Percentiles rank a stretch among this genome's conserved stretches.
Evolutionary conservation across 1,140 invertebrate species (phyloP).

Genomic region (Leptinotarsa texana): DNA sequence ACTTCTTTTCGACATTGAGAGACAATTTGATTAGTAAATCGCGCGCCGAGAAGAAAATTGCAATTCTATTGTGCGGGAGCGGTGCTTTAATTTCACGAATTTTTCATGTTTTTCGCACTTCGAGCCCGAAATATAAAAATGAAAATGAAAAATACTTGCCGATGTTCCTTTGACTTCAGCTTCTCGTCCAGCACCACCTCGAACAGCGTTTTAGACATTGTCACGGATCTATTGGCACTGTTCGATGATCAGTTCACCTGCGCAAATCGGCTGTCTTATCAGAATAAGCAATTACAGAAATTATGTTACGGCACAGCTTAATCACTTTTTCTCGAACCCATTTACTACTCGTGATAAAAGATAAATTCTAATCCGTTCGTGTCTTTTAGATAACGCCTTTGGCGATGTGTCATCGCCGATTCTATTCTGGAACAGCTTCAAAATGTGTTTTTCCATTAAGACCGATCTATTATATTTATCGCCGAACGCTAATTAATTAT

Average conservation of each 20-base stretch:
- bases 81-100: no score
- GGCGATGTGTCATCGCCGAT: background rate
- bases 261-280: background rate
- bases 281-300: background rate
- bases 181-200: constrained; percentile 38
- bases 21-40: no score
- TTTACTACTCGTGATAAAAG: background rate
- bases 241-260: background rate
- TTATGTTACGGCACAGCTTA: background rate
- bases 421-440: no score
- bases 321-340: background rate
- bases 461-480: no score
- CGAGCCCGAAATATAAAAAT: no score
- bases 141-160: constrained; percentile 33
- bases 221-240: background rate
- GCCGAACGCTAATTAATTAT: no score
- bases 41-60: no score
- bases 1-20: no score
- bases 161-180: constrained; percentile 32
- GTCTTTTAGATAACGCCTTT: background rate
- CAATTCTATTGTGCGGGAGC: no score
- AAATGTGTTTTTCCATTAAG: no score
- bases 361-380: background rate
- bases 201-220: constrained; percentile 32
- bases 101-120: no score